phyloP scores from a whole-genome alignment of 2,113 vertebrate genomes.

The Suricata suricatta region DNA sequence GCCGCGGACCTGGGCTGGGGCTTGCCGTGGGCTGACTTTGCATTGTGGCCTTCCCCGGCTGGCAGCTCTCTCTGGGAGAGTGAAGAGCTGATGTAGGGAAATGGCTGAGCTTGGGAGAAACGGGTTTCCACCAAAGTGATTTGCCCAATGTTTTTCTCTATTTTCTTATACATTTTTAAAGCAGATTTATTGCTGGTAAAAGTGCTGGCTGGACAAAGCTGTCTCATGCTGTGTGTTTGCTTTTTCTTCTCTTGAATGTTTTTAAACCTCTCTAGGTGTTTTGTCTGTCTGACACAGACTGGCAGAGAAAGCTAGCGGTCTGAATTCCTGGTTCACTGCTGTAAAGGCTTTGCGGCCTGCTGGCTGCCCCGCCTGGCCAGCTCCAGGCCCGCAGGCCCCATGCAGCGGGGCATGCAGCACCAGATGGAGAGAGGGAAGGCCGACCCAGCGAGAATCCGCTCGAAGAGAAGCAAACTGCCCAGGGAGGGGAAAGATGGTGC shows the following conservation, averaged over 20 bases:
- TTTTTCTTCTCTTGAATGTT: conserved; percentile 42
- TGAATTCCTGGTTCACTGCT: background rate
- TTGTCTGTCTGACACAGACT: conserved; percentile 43
- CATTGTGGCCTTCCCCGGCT: background rate
- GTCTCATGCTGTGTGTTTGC: background rate
- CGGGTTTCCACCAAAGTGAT: conserved; percentile 31
- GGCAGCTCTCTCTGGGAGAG: background rate
- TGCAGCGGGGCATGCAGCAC: background rate
- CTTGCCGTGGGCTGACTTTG: background rate
- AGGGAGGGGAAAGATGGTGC: conserved; percentile 35
- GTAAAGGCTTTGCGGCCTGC: background rate
- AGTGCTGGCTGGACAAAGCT: conserved; percentile 62
- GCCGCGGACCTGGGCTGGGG: background rate
- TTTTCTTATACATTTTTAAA: conserved; percentile 60
- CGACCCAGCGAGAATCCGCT: conserved; percentile 1
- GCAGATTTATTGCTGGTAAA: conserved; percentile 54
- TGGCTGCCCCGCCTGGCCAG: background rate
- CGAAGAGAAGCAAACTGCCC: conserved; percentile 9
- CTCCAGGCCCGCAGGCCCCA: background rate
- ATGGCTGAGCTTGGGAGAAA: background rate
- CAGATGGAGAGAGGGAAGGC: conserved; percentile 69
- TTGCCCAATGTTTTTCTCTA: background rate
- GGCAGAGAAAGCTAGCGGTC: background rate
- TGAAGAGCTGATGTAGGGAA: background rate
- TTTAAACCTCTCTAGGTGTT: conserved; percentile 38